Evolutionary conservation across 2,113 vertebrate genomes (phyloP).

Genomic region (Copsychus sechellarum): DNA sequence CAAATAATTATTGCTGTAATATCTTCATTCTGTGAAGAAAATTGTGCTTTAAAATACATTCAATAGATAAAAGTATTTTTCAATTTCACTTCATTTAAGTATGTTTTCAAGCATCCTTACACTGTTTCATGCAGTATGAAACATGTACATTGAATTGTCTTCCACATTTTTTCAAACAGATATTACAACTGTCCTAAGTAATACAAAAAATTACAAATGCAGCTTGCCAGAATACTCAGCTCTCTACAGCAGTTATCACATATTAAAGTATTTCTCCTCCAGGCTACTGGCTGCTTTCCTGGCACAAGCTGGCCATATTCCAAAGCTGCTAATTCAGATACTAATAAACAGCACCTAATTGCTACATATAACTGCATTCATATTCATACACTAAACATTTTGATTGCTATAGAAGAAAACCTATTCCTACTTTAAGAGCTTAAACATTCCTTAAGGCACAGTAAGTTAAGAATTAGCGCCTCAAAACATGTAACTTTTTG

Average conservation of each 20-base stretch:
- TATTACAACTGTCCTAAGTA: neutral
- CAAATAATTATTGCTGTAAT: neutral
- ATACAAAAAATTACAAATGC: neutral
- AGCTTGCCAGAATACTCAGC: neutral
- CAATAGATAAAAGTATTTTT: neutral
- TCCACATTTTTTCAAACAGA: neutral
- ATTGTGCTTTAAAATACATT: neutral
- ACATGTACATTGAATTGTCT: neutral
- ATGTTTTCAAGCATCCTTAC: neutral
- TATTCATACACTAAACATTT: slow-evolving; percentile 4
- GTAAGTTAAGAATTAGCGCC: neutral
- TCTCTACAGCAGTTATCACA: slow-evolving; percentile 2
- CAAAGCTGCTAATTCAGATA: slow-evolving; percentile 20
- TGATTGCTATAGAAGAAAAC: neutral
- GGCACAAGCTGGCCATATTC: slow-evolving; percentile 8
- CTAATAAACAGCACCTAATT: slow-evolving; percentile 31
- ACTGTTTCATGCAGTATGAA: neutral
- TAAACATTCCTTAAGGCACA: neutral
- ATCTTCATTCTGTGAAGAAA: neutral
- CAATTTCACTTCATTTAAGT: accelerated
- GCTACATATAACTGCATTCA: slow-evolving; percentile 4
- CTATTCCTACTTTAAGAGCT: neutral
- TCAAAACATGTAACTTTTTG: neutral
- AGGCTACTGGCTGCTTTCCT: slow-evolving; percentile 50
- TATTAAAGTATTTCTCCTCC: slow-evolving; percentile 4